These are phyloP conservation scores for Penaeus monodon DNA, from an alignment of 2,888 invertebrate species.

Conservation along the genomic window DNA sequence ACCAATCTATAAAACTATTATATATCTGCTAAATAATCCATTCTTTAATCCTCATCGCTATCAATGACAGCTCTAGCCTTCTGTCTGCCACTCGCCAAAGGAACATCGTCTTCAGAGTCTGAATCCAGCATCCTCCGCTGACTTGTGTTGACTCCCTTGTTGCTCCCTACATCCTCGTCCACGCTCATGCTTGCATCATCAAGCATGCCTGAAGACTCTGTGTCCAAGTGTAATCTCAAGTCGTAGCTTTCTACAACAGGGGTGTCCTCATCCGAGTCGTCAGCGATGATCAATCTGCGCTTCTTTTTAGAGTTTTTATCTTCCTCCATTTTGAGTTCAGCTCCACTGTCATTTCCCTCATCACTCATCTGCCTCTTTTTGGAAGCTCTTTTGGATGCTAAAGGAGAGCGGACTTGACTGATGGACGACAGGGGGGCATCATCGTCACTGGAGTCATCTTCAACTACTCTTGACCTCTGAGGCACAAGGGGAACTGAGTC, in stretches of 20 bases:
- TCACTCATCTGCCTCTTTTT: neutral
- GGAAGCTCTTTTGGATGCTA: neutral
- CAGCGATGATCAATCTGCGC: slow-evolving; percentile 20
- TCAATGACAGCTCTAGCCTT: slow-evolving; percentile 43
- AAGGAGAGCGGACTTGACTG: neutral
- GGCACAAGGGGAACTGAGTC: neutral
- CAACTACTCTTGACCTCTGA: neutral
- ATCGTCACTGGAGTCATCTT: slow-evolving; percentile 30
- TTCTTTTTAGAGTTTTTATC: slow-evolving; percentile 15
- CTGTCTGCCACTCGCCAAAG: slow-evolving; percentile 8
- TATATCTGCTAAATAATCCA: no score
- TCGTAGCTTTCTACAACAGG: slow-evolving; percentile 10
- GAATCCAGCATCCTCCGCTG: no score
- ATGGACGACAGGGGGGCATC: slow-evolving; percentile 22
- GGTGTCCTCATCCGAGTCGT: slow-evolving; percentile 23
- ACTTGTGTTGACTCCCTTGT: neutral
- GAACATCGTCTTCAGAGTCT: neutral
- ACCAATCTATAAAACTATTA: no score
- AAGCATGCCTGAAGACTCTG: slow-evolving; percentile 15
- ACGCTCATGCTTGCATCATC: neutral
- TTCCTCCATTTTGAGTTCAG: neutral
- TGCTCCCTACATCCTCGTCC: neutral
- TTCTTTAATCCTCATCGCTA: slow-evolving; percentile 47
- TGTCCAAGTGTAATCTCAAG: slow-evolving; percentile 34
- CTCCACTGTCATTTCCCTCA: neutral